Evolutionary conservation across 2,888 invertebrate species (phyloP).

Genomic region (Stenolophus ochropezus): DNA sequence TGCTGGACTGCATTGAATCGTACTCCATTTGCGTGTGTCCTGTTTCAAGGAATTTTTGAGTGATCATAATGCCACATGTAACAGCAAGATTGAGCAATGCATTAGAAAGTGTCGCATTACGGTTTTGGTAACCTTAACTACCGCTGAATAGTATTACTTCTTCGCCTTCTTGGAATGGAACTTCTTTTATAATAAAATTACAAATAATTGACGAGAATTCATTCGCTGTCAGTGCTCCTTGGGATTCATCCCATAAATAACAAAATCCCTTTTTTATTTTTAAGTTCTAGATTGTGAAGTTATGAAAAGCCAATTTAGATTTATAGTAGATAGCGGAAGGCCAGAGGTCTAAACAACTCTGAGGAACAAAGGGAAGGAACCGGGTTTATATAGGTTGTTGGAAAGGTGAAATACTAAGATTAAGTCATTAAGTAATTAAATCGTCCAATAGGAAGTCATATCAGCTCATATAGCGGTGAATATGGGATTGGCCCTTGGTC

Average conservation of each 20-base stretch:
- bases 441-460: too few species aligned
- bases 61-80: background rate
- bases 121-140: background rate
- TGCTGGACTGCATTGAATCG: background rate
- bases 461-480: too few species aligned
- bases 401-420: too few species aligned
- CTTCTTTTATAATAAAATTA: conserved; percentile 1
- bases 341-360: background rate
- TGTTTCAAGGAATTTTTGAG: background rate
- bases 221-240: background rate
- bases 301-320: background rate
- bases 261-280: background rate
- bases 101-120: background rate
- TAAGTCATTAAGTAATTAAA: too few species aligned
- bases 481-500: too few species aligned
- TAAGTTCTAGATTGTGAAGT: background rate
- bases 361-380: background rate
- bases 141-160: background rate
- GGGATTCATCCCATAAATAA: background rate
- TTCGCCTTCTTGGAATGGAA: background rate
- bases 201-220: background rate
- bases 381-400: background rate
- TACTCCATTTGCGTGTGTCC: background rate
- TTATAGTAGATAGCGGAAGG: background rate
- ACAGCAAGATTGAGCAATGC: background rate